Percentiles rank a stretch among this genome's conserved stretches.
Conservation (phyloP, 2,113 vertebrate species). For the Acinonyx jubatus region DNA sequence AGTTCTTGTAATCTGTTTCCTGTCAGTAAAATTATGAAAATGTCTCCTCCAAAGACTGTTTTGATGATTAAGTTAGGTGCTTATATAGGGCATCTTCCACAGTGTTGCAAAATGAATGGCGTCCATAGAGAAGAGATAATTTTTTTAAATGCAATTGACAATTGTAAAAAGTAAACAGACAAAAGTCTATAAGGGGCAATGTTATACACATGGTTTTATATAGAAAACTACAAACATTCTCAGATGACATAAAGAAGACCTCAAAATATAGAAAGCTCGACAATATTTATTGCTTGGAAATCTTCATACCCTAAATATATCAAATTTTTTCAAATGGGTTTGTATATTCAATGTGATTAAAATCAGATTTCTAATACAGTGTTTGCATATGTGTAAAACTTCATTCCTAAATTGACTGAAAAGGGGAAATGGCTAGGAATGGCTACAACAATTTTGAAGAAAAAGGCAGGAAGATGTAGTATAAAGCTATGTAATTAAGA, state of each 20-base stretch:
- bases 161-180: not conserved
- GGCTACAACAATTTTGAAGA: not conserved
- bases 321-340: not conserved
- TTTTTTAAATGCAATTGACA: not conserved
- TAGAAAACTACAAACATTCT: not conserved
- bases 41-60: not conserved
- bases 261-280: not conserved
- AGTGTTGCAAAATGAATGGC: not conserved
- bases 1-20: not conserved
- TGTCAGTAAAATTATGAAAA: not conserved
- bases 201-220: not conserved
- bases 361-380: not conserved
- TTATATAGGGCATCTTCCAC: not conserved
- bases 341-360: not conserved
- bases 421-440: not conserved
- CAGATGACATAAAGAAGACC: not conserved
- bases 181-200: not conserved
- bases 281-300: not conserved
- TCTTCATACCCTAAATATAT: not conserved
- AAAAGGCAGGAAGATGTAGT: not conserved
- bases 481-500: not conserved
- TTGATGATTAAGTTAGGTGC: not conserved
- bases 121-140: not conserved
- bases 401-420: not conserved
- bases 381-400: not conserved